These are phyloP conservation scores for Craterocephalus amniculus DNA, from an alignment of 2,797 vertebrate species.

Conservation along the genomic window DNA sequence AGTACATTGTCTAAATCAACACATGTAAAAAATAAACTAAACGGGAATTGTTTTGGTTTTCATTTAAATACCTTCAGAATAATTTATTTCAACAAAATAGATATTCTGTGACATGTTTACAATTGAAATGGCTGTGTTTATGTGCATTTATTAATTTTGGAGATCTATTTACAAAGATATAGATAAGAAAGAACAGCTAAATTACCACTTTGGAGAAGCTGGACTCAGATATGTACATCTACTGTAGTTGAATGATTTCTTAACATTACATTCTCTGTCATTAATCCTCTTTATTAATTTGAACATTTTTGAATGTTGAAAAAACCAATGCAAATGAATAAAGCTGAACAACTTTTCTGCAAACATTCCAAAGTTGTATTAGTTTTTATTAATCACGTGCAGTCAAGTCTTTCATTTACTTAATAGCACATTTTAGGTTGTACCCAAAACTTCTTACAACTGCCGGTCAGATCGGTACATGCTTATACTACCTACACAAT, in stretches of 20 bases:
- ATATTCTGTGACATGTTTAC: too few relatives aligned
- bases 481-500: background rate
- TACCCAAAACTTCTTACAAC: background rate
- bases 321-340: background rate
- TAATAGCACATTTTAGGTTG: background rate
- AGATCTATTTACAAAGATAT: background rate
- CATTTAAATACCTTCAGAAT: background rate
- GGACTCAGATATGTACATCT: too few relatives aligned
- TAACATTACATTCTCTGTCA: too few relatives aligned
- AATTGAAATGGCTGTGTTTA: too few relatives aligned
- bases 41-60: background rate
- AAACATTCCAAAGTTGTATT: background rate
- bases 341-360: background rate
- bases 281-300: too few relatives aligned
- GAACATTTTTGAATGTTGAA: too few relatives aligned
- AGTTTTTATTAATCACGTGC: background rate
- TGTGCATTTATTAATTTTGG: background rate
- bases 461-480: background rate
- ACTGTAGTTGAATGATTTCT: background rate
- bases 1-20: background rate
- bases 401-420: background rate
- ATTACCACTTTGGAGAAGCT: background rate
- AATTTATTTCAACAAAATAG: too few relatives aligned
- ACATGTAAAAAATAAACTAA: background rate
- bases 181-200: background rate